phyloP scores from a whole-genome alignment of 2,888 invertebrate species.

The Limnephilus auricula region DNA sequence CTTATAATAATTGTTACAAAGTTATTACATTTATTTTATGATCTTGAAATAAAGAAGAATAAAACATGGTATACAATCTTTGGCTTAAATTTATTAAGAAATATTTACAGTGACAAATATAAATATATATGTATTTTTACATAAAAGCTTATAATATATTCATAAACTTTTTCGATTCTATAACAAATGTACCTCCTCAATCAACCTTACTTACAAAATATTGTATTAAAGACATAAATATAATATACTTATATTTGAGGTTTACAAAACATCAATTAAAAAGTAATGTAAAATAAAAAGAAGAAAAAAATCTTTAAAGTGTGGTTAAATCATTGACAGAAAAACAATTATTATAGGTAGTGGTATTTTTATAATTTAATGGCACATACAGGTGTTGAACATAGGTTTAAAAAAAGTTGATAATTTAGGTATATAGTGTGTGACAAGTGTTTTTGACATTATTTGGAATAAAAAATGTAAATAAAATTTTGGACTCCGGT shows the following conservation, averaged over 20 bases:
- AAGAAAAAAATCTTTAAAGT: neutral
- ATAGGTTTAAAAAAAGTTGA: neutral
- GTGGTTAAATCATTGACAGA: neutral
- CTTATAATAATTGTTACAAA: too few species aligned
- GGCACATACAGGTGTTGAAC: neutral
- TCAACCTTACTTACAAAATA: neutral
- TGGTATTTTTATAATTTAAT: neutral
- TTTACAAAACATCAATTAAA: neutral
- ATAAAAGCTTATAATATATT: neutral
- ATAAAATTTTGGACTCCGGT: too few species aligned
- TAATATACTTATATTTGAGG: neutral
- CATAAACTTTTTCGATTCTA: neutral
- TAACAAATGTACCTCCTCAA: neutral
- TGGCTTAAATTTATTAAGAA: constrained; percentile 31
- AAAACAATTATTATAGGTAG: neutral
- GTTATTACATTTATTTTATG: neutral
- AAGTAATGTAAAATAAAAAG: neutral
- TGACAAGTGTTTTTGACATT: too few species aligned
- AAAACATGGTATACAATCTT: neutral
- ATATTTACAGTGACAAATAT: constrained; percentile 10
- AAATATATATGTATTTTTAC: neutral
- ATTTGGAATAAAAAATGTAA: too few species aligned
- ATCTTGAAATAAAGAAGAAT: neutral
- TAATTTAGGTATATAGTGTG: neutral
- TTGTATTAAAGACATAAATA: neutral